phyloP scores from a whole-genome alignment of 2,113 vertebrate genomes.

The Apteryx owenii region DNA sequence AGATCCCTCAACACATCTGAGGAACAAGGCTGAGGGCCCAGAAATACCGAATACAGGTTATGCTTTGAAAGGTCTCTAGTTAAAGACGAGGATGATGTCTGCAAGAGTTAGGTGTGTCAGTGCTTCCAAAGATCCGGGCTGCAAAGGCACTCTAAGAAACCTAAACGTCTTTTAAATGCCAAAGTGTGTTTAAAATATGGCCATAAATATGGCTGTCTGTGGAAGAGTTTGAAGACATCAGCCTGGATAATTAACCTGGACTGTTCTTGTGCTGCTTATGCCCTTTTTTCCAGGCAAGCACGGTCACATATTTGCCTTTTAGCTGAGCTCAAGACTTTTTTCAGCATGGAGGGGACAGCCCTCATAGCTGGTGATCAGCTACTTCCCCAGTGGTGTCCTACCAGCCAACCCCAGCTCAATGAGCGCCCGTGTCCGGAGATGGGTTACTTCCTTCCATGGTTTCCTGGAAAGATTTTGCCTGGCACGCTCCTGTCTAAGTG shows the following conservation, averaged over 20 bases:
- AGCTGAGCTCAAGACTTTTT: accelerated
- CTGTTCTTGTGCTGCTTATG: not conserved
- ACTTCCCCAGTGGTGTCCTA: not conserved
- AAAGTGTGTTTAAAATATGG: not conserved
- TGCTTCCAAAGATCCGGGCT: constrained; percentile 13
- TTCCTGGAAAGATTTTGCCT: constrained; percentile 61
- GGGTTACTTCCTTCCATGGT: not conserved
- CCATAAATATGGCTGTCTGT: not conserved
- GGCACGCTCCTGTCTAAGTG: not conserved
- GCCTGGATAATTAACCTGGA: not conserved
- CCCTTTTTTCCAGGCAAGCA: not conserved
- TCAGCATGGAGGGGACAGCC: accelerated
- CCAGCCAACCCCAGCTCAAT: not conserved
- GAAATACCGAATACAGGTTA: constrained; percentile 1
- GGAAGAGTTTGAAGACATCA: not conserved
- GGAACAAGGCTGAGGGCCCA: not conserved
- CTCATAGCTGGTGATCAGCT: not conserved
- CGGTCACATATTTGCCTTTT: not conserved
- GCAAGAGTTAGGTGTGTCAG: not conserved
- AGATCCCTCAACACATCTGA: not conserved
- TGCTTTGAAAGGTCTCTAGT: constrained; percentile 10
- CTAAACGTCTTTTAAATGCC: not conserved
- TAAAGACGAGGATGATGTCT: not conserved
- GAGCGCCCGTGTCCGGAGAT: not conserved
- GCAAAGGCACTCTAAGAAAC: constrained; percentile 21